phyloP scores from a whole-genome alignment of 2,888 invertebrate genomes.

The Mellilla xanthometata region DNA sequence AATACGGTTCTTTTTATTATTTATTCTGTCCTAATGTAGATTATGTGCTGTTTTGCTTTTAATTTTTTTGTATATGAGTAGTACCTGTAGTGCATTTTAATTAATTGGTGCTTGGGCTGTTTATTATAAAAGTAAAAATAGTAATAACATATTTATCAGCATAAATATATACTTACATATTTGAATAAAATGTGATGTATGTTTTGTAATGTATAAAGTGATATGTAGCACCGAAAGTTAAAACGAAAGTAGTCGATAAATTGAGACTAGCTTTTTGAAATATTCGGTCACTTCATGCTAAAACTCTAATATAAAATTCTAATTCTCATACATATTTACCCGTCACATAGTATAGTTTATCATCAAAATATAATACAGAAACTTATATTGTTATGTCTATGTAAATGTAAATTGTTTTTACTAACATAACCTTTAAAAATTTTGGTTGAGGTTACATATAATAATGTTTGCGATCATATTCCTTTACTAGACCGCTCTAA shows the following conservation, averaged over 20 bases:
- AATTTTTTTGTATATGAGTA: slow-evolving; percentile 47
- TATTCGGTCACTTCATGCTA: slow-evolving; percentile 48
- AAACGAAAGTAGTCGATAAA: slow-evolving; percentile 27
- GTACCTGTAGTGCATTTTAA: slow-evolving; percentile 32
- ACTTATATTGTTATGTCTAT: slow-evolving; percentile 3
- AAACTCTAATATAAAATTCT: slow-evolving; percentile 9
- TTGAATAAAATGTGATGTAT: neutral
- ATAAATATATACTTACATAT: too few relatives aligned
- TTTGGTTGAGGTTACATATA: slow-evolving; percentile 5
- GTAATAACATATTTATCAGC: too few relatives aligned
- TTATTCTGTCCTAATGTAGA: slow-evolving; percentile 29
- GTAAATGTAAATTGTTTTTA: slow-evolving; percentile 12
- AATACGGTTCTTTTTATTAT: slow-evolving; percentile 25
- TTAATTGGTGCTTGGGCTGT: slow-evolving; percentile 37
- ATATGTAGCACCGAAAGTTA: slow-evolving; percentile 2
- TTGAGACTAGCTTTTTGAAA: slow-evolving; percentile 79
- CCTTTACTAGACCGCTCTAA: slow-evolving; percentile 64
- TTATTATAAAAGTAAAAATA: slow-evolving; percentile 4
- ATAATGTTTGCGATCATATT: slow-evolving; percentile 55
- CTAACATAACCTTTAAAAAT: slow-evolving; percentile 6
- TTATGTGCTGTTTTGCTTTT: slow-evolving; percentile 30
- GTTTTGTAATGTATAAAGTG: slow-evolving; percentile 2
- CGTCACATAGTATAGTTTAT: slow-evolving; percentile 11
- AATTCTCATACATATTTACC: neutral
- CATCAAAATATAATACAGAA: slow-evolving; percentile 7